These are phyloP conservation scores for Heliconius nattereri DNA, from an alignment of 1,140 invertebrate genomes.

Conservation along the genomic window DNA sequence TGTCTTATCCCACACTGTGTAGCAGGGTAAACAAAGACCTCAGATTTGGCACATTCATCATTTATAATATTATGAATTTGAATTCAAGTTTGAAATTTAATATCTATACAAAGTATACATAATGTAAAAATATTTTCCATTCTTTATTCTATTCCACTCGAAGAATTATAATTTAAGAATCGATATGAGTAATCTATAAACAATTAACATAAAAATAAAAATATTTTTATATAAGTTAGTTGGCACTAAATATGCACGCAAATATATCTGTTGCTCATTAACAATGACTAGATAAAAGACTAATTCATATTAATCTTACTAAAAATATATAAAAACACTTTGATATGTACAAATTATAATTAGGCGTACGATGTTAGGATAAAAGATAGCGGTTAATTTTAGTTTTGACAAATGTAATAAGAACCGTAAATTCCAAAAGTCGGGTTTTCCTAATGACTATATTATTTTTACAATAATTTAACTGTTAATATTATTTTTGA, in stretches of 20 bases:
- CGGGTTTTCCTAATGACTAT: slow-evolving; percentile 65
- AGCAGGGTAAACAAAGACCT: too few species aligned
- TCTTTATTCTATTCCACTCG: background rate
- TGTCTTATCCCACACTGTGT: too few species aligned
- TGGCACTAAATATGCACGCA: background rate
- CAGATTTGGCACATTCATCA: slow-evolving; percentile 3
- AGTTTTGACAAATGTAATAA: background rate
- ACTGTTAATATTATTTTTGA: slow-evolving; percentile 76
- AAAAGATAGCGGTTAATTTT: slow-evolving; percentile 7
- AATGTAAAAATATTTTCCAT: background rate
- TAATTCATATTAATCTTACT: slow-evolving; percentile 45
- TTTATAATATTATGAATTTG: background rate
- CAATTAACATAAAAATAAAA: background rate
- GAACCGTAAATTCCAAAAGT: background rate
- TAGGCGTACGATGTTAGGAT: slow-evolving; percentile 25
- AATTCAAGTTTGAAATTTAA: background rate
- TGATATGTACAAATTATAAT: slow-evolving; percentile 64
- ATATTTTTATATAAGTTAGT: background rate
- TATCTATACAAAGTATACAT: background rate
- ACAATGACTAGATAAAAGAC: slow-evolving; percentile 51
- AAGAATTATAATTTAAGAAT: background rate
- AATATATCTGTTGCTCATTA: slow-evolving; percentile 34
- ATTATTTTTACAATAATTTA: slow-evolving; percentile 66
- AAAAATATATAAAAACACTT: slow-evolving; percentile 43
- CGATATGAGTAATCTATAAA: background rate